These are phyloP conservation scores for Cuculus canorus DNA, from an alignment of 2,797 vertebrate species.

Conservation along the genomic window DNA sequence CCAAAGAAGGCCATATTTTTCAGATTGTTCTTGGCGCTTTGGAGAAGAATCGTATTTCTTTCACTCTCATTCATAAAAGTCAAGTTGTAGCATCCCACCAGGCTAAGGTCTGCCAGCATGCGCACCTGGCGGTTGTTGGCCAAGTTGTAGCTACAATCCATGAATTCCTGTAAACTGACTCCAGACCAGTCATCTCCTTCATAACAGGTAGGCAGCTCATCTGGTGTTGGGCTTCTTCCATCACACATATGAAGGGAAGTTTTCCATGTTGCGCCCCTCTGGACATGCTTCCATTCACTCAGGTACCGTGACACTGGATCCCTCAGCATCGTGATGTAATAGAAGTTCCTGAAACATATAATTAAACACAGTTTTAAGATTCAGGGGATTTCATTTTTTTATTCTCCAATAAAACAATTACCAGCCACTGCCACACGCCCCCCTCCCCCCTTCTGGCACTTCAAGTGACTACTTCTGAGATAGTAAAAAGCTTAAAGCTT, in stretches of 20 bases:
- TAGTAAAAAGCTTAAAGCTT: not conserved
- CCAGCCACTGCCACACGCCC: not conserved
- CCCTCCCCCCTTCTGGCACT: not conserved
- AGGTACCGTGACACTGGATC: slow-evolving; percentile 95
- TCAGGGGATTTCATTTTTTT: not conserved
- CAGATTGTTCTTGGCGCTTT: slow-evolving; percentile 95
- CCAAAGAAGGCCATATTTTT: slow-evolving; percentile 99
- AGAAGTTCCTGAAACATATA: slow-evolving; percentile 90
- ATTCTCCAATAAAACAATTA: not conserved
- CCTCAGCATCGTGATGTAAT: slow-evolving; percentile 96
- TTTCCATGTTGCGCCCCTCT: slow-evolving; percentile 96
- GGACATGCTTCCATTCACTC: slow-evolving; percentile 97
- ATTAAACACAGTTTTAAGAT: slow-evolving; percentile 42
- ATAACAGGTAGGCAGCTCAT: slow-evolving; percentile 91
- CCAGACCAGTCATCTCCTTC: slow-evolving; percentile 94
- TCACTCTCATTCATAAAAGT: slow-evolving; percentile 94
- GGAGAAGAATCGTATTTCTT: slow-evolving; percentile 88
- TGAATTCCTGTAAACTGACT: slow-evolving; percentile 89
- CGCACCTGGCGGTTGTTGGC: slow-evolving; percentile 96
- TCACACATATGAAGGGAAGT: slow-evolving; percentile 95
- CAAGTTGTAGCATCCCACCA: slow-evolving; percentile 86
- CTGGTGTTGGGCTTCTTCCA: slow-evolving; percentile 89
- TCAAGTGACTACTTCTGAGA: not conserved
- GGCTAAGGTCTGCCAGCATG: slow-evolving; percentile 94
- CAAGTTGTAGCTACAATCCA: slow-evolving; percentile 92